These are phyloP conservation scores for Alviniconcha strummeri DNA, from an alignment of 2,888 invertebrate genomes.

Conservation along the genomic window DNA sequence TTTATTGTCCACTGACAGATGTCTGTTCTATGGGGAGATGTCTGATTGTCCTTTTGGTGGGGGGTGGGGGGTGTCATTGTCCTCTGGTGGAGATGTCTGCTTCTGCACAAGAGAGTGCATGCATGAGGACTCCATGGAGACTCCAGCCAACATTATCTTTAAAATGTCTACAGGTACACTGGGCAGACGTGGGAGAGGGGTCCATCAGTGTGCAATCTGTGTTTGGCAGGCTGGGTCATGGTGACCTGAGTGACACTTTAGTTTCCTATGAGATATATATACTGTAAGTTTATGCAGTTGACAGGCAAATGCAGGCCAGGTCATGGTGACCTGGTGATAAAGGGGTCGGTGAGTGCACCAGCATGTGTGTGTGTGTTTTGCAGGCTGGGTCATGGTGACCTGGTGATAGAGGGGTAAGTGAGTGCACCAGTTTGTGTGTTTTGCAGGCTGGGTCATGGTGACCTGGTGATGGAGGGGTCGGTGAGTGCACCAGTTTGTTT, in stretches of 20 bases:
- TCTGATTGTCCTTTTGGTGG: too few relatives aligned
- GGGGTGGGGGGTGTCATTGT: too few relatives aligned
- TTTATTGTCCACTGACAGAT: too few relatives aligned
- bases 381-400: slow-evolving; percentile 69
- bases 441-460: slow-evolving; percentile 68
- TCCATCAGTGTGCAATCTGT: slow-evolving; percentile 48
- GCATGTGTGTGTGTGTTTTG: slow-evolving; percentile 45
- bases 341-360: slow-evolving; percentile 55
- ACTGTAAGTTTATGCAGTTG: too few relatives aligned
- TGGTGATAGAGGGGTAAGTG: slow-evolving; percentile 51
- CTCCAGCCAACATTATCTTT: too few relatives aligned
- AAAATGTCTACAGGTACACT: too few relatives aligned
- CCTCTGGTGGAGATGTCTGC: too few relatives aligned
- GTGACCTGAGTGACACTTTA: slow-evolving; percentile 61
- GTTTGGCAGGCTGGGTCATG: slow-evolving; percentile 65
- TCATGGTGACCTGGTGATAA: slow-evolving; percentile 60
- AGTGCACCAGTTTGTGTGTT: slow-evolving; percentile 48
- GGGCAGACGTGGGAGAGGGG: slow-evolving; percentile 44
- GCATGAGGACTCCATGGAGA: too few relatives aligned
- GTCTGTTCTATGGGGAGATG: too few relatives aligned
- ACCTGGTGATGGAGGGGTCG: slow-evolving; percentile 54
- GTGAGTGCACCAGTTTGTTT: slow-evolving; percentile 53
- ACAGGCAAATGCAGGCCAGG: slow-evolving; percentile 60
- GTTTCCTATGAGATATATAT: not conserved
- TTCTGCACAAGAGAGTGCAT: too few relatives aligned